Evolutionary conservation across 2,888 invertebrate genomes (phyloP).

Genomic region (Hypomecis atomaria): DNA sequence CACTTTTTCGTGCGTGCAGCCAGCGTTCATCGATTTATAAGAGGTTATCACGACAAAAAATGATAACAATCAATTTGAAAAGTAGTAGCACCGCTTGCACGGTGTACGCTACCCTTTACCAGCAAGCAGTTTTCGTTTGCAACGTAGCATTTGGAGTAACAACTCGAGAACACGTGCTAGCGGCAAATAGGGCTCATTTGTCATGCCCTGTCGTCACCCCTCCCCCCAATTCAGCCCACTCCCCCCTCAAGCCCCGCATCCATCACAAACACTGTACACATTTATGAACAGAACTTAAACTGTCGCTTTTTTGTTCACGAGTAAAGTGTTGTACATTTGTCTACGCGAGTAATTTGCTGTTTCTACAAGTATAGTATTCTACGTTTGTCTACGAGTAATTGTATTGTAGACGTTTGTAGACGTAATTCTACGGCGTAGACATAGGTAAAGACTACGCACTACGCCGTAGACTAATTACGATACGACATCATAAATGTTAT

Average conservation of each 20-base stretch:
- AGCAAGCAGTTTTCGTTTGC: conserved; percentile 20
- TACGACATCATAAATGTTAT: too few species aligned
- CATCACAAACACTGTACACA: conserved; percentile 27
- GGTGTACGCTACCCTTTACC: conserved; percentile 13
- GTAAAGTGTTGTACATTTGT: too few species aligned
- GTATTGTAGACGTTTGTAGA: too few species aligned
- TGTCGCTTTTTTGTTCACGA: background rate
- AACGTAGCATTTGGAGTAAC: conserved; percentile 25
- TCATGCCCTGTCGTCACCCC: conserved; percentile 41
- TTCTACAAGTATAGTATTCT: too few species aligned
- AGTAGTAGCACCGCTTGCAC: background rate
- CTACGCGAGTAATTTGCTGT: too few species aligned
- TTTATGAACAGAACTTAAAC: conserved; percentile 8
- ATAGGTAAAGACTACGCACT: too few species aligned
- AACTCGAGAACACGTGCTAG: conserved; percentile 45
- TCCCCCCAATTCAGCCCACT: conserved; percentile 38
- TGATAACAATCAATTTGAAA: background rate
- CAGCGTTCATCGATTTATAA: too few species aligned
- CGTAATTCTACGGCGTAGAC: too few species aligned
- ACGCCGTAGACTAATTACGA: too few species aligned
- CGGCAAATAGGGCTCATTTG: conserved; percentile 53
- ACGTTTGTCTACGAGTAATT: too few species aligned
- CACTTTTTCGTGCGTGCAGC: too few species aligned
- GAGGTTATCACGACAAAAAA: too few species aligned
- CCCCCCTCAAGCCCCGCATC: conserved; percentile 35